Base-by-base conservation (phyloP, 2,888 invertebrate genomes). In the Trichacis sp. region DNA sequence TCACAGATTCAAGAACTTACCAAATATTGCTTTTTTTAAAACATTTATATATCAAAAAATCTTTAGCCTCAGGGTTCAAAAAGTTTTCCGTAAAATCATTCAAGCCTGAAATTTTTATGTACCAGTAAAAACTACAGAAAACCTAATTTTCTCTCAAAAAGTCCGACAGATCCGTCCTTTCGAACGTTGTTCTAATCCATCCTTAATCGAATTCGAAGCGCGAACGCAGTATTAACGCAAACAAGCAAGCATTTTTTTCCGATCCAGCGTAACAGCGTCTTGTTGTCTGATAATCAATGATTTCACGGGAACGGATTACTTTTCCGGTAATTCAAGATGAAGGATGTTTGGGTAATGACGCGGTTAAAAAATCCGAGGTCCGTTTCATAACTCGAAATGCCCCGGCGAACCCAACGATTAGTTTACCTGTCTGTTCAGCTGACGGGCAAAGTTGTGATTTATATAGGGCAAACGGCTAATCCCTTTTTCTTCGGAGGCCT, bases 401-500 rank as follows among this genome's bases (percentile, higher is more conserved):
- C 68, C 71, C 73, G 69, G 74, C 70, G 64, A 51, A 59, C 33
- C 56, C 59, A 15, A 56, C 64, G 55, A 65, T 72, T 69, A 68
- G 70, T 69, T 70, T 61, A 67, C 61, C 68, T 65, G 68, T 69
- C 64, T 40, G 29, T 57, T 45, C 55, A 51, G 60, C 59, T 70
- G 69, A 57, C 71, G 70, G 63, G 62, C 72, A 69, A 33, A 57
- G 57, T 60, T 61, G 71, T 77, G 77, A 79, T 80, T 79, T 79
- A 80, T 78, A 73, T 75, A 74, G 74, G 69, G 72, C 73, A 73
- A 72, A 74, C 71, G 74, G 77, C 75, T 78, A 78, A 79, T 77
- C 76, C 77, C 69, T 76, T 74, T 68, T 64, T 62, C 67, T 55
- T 24, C 68, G 50, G 56, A 38, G 64, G 42, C 30, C 29, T 45